Percentiles rank a stretch among this genome's conserved stretches.
Evolutionary conservation across 35 echinoderm and acorn worm species (phyloP).

Genomic region (Apostichopus parvimensis): DNA sequence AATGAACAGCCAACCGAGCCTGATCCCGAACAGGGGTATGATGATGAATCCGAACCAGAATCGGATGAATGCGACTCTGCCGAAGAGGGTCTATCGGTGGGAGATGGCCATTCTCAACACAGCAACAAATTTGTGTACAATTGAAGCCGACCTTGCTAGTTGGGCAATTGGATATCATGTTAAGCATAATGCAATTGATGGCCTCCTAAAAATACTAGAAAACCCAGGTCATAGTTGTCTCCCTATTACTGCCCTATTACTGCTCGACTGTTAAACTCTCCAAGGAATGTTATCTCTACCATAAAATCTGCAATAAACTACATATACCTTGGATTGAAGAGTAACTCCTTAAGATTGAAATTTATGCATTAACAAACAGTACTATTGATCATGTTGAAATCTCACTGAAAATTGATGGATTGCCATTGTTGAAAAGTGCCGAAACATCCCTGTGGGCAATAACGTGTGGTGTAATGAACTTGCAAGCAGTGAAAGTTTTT

Average conservation of each 20-base stretch:
- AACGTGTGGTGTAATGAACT: constrained; percentile 51
- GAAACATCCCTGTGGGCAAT: constrained; percentile 58
- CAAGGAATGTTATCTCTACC: constrained; percentile 26
- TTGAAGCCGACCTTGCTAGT: constrained; percentile 44
- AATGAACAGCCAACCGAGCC: background rate
- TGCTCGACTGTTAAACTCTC: constrained; percentile 60
- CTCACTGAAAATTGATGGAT: constrained; percentile 57
- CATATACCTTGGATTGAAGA: constrained; percentile 57
- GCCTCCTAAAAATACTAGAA: constrained; percentile 66
- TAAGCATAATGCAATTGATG: constrained; percentile 73
- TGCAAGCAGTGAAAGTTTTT: constrained; percentile 61
- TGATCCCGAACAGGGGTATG: background rate
- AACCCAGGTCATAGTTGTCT: constrained; percentile 52
- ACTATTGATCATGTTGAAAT: constrained; percentile 21
- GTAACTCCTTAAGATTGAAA: constrained; percentile 47
- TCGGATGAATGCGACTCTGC: constrained; percentile 4
- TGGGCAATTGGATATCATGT: constrained; percentile 67
- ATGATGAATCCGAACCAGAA: background rate
- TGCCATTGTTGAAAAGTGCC: constrained; percentile 56
- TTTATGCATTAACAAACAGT: constrained; percentile 14
- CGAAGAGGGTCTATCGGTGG: background rate
- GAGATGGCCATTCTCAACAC: background rate
- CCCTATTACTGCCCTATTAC: constrained; percentile 56
- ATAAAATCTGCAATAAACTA: constrained; percentile 65
- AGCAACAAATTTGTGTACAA: background rate